A percentile compares a stretch with the other conserved stretches of the same genome.
Evolutionary conservation across 1,140 invertebrate genomes (phyloP).

Genomic region (Melitaea cinxia): DNA sequence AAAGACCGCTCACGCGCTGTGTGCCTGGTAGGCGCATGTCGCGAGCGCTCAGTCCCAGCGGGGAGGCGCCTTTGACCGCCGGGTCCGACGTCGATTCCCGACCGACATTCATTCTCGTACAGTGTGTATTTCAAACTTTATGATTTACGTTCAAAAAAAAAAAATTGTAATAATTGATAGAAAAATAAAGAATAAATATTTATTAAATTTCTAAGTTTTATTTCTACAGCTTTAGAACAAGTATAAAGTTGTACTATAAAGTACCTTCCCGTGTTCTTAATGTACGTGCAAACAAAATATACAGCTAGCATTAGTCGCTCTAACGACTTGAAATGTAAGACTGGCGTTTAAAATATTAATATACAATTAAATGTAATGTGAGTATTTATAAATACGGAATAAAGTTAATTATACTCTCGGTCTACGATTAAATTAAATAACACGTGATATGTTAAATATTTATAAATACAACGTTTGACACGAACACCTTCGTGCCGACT

Average conservation of each 20-base stretch:
- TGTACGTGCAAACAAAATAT: not conserved
- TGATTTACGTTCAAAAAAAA: constrained; percentile 32
- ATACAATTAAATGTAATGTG: not conserved
- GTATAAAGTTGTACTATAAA: constrained; percentile 19
- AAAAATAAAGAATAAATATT: constrained; percentile 24
- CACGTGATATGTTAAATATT: not conserved
- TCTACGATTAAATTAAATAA: not conserved
- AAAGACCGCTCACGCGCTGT: constrained; percentile 51
- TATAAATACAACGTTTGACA: not conserved
- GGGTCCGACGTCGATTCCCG: constrained; percentile 43
- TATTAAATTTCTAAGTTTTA: not conserved
- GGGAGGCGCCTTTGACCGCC: constrained; percentile 45
- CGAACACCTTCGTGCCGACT: too few relatives aligned
- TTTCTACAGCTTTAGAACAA: not conserved
- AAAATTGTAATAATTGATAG: constrained; percentile 19
- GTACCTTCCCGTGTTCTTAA: constrained; percentile 7
- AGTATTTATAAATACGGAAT: not conserved
- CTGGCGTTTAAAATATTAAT: not conserved
- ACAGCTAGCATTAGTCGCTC: not conserved
- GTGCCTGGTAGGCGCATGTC: constrained; percentile 60
- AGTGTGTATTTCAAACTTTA: constrained; percentile 32
- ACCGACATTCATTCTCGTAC: constrained; percentile 21
- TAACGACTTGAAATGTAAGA: not conserved
- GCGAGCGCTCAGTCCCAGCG: constrained; percentile 48
- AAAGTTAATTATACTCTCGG: not conserved